These are phyloP conservation scores for Nyleta sp. DNA, from an alignment of 2,888 invertebrate genomes.

Conservation along the genomic window DNA sequence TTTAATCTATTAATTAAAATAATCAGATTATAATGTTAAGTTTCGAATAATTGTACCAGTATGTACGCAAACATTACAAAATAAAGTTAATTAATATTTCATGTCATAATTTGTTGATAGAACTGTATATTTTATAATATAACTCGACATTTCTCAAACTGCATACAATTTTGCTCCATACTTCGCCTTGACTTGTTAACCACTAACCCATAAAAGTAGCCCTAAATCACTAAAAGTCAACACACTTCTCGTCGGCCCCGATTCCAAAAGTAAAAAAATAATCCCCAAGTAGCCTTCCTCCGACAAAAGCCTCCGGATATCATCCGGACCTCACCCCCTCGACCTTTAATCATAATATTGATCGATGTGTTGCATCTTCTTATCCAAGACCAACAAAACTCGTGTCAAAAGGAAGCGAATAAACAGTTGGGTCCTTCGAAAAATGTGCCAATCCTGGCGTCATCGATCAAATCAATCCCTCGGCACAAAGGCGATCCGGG, in stretches of 20 bases:
- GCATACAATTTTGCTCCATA: constrained; percentile 6
- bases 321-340: background rate
- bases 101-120: no score
- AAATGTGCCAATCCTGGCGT: constrained; percentile 50
- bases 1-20: no score
- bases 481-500: constrained; percentile 19
- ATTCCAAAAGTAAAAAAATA: constrained; percentile 42
- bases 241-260: constrained; percentile 17
- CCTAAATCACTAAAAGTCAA: constrained; percentile 41
- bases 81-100: no score
- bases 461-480: constrained; percentile 50
- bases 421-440: constrained; percentile 44
- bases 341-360: constrained; percentile 58
- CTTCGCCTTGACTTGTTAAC: constrained; percentile 18
- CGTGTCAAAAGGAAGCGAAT: constrained; percentile 47
- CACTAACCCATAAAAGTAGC: constrained; percentile 26
- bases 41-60: no score
- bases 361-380: constrained; percentile 58
- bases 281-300: constrained; percentile 31
- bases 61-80: no score
- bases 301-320: constrained; percentile 46
- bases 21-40: no score
- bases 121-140: no score
- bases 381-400: constrained; percentile 43
- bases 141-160: no score